phyloP scores from a whole-genome alignment of 2,797 vertebrate species.

The Phrynocephalus vlangalii region DNA sequence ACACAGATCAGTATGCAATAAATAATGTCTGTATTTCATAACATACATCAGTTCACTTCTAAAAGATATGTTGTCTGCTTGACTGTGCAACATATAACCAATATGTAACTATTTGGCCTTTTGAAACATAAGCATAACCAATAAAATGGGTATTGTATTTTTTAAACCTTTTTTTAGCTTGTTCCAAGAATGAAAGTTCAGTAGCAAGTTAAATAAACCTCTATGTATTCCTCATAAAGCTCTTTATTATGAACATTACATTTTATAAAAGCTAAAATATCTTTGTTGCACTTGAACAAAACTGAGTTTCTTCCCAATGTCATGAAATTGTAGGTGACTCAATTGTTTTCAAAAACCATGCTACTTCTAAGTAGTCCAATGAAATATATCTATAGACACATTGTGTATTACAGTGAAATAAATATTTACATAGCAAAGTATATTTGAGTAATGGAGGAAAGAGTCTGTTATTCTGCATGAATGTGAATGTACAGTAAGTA shows the following conservation, averaged over 20 bases:
- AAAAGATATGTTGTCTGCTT: no score
- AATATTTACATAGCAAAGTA: slow-evolving; percentile 53
- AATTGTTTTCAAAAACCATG: slow-evolving; percentile 47
- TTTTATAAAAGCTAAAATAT: slow-evolving; percentile 49
- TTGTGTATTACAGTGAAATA: slow-evolving; percentile 21
- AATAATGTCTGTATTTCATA: no score
- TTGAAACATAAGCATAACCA: slow-evolving; percentile 43
- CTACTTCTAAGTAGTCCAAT: slow-evolving; percentile 56
- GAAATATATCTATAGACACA: slow-evolving; percentile 36
- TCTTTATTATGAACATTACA: slow-evolving; percentile 48
- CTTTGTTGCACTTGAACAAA: slow-evolving; percentile 38
- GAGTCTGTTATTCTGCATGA: slow-evolving; percentile 6
- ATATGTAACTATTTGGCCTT: slow-evolving; percentile 44
- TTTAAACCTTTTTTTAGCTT: slow-evolving; percentile 44
- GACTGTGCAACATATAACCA: no score
- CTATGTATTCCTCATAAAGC: neutral
- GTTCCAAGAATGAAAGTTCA: slow-evolving; percentile 35
- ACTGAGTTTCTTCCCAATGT: slow-evolving; percentile 54
- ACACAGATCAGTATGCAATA: no score
- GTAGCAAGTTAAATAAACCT: slow-evolving; percentile 32
- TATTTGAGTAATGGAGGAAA: slow-evolving; percentile 47
- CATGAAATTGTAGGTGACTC: slow-evolving; percentile 55
- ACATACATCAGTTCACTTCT: no score
- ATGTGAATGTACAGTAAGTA: slow-evolving; percentile 19
- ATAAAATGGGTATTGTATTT: slow-evolving; percentile 9